Percentiles rank a stretch among this genome's conserved stretches.
Evolutionary conservation across 2,797 vertebrate species (phyloP).

Genomic region (Podarcis lilfordi): DNA sequence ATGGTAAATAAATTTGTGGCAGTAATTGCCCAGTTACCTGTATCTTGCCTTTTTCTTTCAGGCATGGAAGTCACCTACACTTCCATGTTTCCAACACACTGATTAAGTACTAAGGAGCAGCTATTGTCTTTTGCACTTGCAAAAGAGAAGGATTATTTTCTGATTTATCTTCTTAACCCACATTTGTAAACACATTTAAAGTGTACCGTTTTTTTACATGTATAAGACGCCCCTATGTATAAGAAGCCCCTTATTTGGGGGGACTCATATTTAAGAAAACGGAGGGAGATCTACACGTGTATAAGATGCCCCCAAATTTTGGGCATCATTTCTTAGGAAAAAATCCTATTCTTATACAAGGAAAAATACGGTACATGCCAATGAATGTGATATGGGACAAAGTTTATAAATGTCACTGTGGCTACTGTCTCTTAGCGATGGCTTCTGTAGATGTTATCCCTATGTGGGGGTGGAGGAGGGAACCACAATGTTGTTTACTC

Average conservation of each 20-base stretch:
- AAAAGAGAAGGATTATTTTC: not conserved
- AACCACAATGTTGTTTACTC: not conserved
- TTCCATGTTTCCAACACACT: not conserved
- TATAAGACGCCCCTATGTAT: no score
- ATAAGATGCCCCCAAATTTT: no score
- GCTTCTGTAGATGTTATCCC: not conserved
- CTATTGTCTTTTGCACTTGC: not conserved
- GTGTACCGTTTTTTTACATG: not conserved
- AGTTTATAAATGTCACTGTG: not conserved
- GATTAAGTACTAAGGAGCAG: not conserved
- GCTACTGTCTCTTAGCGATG: not conserved
- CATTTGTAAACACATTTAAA: slow-evolving; percentile 2
- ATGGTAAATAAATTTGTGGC: no score
- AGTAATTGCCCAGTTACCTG: no score
- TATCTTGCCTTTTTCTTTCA: no score
- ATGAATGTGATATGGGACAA: not conserved
- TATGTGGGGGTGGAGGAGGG: not conserved
- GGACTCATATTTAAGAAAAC: no score
- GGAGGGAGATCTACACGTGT: no score
- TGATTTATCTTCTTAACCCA: not conserved
- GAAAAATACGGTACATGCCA: not conserved
- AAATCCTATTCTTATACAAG: no score
- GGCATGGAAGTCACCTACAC: no score
- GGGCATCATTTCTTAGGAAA: no score
- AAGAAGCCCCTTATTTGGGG: no score